Percentiles rank a stretch among this genome's conserved stretches.
phyloP scores from a whole-genome alignment of 2,888 invertebrate species.

The Alitta virens region DNA sequence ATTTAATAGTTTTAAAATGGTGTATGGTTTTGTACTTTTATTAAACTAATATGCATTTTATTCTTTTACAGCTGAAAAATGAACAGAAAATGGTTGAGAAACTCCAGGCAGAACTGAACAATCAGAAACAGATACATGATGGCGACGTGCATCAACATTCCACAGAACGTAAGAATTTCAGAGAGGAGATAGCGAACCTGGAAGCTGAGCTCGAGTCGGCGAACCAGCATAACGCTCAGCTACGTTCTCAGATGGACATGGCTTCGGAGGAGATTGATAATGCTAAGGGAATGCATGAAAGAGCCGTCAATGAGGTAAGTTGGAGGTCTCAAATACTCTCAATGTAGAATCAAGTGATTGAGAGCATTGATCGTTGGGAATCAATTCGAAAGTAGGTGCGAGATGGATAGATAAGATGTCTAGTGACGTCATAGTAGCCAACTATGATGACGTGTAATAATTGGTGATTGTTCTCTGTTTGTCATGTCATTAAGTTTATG shows the following conservation, averaged over 20 bases:
- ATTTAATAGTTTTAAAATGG: too few species aligned
- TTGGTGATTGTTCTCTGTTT: too few species aligned
- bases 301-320: conserved; percentile 16
- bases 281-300: conserved; percentile 15
- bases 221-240: conserved; percentile 35
- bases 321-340: too few species aligned
- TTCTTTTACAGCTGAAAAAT: conserved; percentile 40
- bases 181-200: conserved; percentile 36
- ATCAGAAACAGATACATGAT: conserved; percentile 36
- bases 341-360: too few species aligned
- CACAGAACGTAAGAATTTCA: conserved; percentile 39
- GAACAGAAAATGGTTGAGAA: conserved; percentile 47
- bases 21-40: too few species aligned
- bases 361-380: too few species aligned
- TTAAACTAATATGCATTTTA: too few species aligned
- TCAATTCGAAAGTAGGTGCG: too few species aligned
- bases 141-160: conserved; percentile 45
- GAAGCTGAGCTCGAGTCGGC: conserved; percentile 38
- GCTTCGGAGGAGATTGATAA: conserved; percentile 41
- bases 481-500: too few species aligned
- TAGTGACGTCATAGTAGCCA: too few species aligned
- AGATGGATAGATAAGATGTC: too few species aligned
- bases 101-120: conserved; percentile 45
- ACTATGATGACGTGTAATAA: too few species aligned
- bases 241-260: conserved; percentile 35